Evolutionary conservation across 2,888 invertebrate species (phyloP), one percentile per base, ranked within the genome.

Genomic region (Tenthredo distinguenda): DNA sequence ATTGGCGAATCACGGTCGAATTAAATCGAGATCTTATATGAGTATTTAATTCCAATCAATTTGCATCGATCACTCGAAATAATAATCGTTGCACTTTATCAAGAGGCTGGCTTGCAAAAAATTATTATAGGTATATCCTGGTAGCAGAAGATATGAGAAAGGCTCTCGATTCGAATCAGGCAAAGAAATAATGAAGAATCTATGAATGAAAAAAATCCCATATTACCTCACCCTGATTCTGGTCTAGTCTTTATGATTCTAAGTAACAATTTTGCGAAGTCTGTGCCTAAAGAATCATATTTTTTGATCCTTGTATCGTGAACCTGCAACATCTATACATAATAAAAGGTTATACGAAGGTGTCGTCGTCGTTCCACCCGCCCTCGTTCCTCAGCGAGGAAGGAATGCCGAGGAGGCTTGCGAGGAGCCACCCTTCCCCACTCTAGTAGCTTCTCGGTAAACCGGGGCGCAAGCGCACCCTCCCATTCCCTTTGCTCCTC

Each of bases 391-490:
- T 89, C 89, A 84, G 86, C 87, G 91, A 91, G 90, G 90, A 91
- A 91, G 90, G 91, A 91, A 90, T 91, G 89, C 83, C 85, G 82
- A 81, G 87, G 86, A 74, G 87, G 88, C 86, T 88, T 89, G 87
- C 88, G 88, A 65, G 43, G 31, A 83, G 47, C 68, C 43, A 83
- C 82, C 82, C 68, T 68, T 68, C 37, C 82, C 82, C 82, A 83
- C 82, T 83, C 82, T 68, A 2, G 62, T 15, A 83, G 43, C 68
- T 68, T 68, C 15, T 18, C 26, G 2, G 31, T 34, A 26, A 31
- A 31, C 31, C 55, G 5, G 12, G n/a, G 68, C 82, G 82, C 65
- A 83, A 68, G 68, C 85, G 85, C 87, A 85, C 85, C 88, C 86
- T 72, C 86, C 85, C 83, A 86, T 68, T 0, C 40, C 85, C 55